phyloP scores from a whole-genome alignment of 2,113 vertebrate genomes.

The Tenrec ecaudatus region DNA sequence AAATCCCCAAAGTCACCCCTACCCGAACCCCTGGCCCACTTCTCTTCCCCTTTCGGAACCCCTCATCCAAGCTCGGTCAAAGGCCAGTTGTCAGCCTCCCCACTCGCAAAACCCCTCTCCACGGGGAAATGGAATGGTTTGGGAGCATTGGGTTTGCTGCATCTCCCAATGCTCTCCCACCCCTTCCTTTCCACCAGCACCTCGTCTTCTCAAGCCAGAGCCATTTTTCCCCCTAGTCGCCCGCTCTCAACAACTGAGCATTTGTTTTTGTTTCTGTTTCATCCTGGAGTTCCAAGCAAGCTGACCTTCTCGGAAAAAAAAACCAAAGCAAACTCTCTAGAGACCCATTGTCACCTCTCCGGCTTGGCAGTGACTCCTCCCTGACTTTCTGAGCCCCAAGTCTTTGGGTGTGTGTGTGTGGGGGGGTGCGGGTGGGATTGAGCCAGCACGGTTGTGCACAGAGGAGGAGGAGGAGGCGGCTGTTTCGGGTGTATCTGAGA shows the following conservation, averaged over 20 bases:
- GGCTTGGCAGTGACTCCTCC: slow-evolving; percentile 1
- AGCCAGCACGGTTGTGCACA: neutral
- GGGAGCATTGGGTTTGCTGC: slow-evolving; percentile 13
- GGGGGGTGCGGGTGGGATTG: slow-evolving; percentile 13
- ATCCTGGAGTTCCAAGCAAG: slow-evolving; percentile 19
- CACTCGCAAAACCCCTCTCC: slow-evolving; percentile 43
- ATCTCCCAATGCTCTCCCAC: neutral
- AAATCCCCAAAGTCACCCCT: neutral
- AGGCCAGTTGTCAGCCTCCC: slow-evolving; percentile 49
- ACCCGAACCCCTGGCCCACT: neutral
- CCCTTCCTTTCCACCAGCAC: neutral
- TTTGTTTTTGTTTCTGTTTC: neutral
- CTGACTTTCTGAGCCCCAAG: slow-evolving; percentile 56
- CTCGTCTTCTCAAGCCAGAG: neutral
- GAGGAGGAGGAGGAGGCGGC: slow-evolving; percentile 61
- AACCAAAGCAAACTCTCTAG: slow-evolving; percentile 59
- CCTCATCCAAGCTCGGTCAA: slow-evolving; percentile 21
- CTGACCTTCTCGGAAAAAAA: neutral
- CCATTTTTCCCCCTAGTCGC: neutral
- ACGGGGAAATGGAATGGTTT: neutral
- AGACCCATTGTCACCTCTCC: neutral
- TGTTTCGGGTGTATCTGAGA: slow-evolving; percentile 68
- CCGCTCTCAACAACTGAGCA: neutral
- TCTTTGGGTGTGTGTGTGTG: slow-evolving; percentile 1
- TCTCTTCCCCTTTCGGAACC: neutral